These are phyloP conservation scores for Hydra vulgaris DNA, from an alignment of 30 jellyfish, hydroid and myxozoan genomes.

Conservation along the genomic window DNA sequence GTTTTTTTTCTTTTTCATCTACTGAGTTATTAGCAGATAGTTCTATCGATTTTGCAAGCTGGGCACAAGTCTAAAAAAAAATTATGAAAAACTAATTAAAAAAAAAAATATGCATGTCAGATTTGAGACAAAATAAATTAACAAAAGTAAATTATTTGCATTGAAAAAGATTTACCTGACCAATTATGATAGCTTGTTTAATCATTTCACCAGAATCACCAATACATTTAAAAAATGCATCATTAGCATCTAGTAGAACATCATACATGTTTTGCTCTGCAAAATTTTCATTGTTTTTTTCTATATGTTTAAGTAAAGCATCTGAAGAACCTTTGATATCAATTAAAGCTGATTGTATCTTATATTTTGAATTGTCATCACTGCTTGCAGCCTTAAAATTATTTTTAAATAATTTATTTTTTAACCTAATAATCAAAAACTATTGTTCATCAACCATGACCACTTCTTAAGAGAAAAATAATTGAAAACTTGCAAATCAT, in stretches of 20 bases:
- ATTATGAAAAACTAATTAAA: too few relatives aligned
- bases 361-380: conserved; percentile 19
- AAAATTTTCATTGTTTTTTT: conserved; percentile 2
- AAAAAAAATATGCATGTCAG: too few relatives aligned
- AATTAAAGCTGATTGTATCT: conserved; percentile 10
- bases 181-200: conserved; percentile 28
- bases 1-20: conserved; percentile 20
- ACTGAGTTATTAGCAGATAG: not conserved
- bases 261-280: conserved; percentile 22
- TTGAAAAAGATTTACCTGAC: conserved; percentile 17
- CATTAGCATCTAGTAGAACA: conserved; percentile 27
- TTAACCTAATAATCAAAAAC: not conserved
- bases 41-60: conserved; percentile 19
- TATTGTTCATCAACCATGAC: not conserved
- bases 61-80: conserved; percentile 6
- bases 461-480: not conserved
- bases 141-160: not conserved
- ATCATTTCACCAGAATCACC: conserved; percentile 35
- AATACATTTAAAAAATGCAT: conserved; percentile 1
- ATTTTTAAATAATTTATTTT: too few relatives aligned
- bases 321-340: not conserved
- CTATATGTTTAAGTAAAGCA: conserved; percentile 9
- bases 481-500: too few relatives aligned
- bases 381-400: conserved; percentile 13
- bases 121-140: not conserved